A percentile compares a stretch with the other conserved stretches of the same genome.
Evolutionary conservation across 35 echinoderm and acorn worm species (phyloP).

Genomic region (Ophioderma brevispina): DNA sequence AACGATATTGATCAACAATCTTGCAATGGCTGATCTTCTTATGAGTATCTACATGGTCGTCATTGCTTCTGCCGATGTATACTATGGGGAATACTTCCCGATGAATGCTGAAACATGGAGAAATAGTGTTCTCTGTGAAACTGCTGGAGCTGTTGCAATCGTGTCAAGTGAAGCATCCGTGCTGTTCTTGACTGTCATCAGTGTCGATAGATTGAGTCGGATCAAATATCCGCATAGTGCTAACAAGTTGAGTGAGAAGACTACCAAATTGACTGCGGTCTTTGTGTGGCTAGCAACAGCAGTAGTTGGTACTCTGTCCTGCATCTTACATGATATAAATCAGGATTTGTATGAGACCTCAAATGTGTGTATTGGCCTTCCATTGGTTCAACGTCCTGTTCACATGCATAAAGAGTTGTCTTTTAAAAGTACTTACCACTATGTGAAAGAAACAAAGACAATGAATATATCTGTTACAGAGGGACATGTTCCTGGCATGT

Average conservation of each 20-base stretch:
- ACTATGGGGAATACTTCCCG: constrained; percentile 15
- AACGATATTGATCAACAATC: constrained; percentile 29
- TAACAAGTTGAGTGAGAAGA: not conserved
- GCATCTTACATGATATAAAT: not conserved
- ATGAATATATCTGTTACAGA: not conserved
- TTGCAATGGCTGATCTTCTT: constrained; percentile 46
- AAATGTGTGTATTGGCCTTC: constrained; percentile 32
- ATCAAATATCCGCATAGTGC: constrained; percentile 17
- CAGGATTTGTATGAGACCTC: constrained; percentile 18
- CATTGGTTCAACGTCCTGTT: not conserved
- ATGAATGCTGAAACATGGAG: constrained; percentile 28
- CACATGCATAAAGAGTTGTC: not conserved
- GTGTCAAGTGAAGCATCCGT: constrained; percentile 52
- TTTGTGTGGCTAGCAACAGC: not conserved
- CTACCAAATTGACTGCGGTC: not conserved
- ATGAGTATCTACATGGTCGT: constrained; percentile 62
- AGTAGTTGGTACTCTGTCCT: not conserved
- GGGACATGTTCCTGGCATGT: not conserved
- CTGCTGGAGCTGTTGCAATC: constrained; percentile 18
- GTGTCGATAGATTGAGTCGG: not conserved
- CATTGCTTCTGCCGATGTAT: constrained; percentile 29
- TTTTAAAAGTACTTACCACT: not conserved
- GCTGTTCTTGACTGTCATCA: constrained; percentile 38
- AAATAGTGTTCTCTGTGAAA: not conserved
- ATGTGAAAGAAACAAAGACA: not conserved